Conservation (phyloP, 1,140 invertebrate genomes). For the Latrodectus geometricus region DNA sequence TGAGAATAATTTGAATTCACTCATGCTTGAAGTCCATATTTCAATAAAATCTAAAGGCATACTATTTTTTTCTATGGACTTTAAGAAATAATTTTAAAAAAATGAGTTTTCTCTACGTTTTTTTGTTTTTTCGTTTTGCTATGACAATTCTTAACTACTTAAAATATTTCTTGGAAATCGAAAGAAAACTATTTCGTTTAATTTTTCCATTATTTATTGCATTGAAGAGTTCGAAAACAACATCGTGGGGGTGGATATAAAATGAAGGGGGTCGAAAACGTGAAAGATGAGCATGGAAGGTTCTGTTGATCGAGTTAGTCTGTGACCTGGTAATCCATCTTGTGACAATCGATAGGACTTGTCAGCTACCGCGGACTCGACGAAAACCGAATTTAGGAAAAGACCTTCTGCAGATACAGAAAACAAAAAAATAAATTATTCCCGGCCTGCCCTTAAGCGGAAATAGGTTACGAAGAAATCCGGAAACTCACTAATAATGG, state of each 20-base stretch:
- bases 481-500: background rate
- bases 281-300: background rate
- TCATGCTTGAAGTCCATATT: too few species aligned
- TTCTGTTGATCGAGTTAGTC: constrained; percentile 16
- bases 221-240: background rate
- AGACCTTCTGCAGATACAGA: background rate
- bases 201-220: background rate
- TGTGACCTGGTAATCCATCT: constrained; percentile 12
- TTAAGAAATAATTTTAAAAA: too few species aligned
- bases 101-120: too few species aligned
- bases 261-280: background rate
- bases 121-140: too few species aligned
- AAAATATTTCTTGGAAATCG: too few species aligned
- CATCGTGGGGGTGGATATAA: background rate
- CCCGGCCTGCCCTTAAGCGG: background rate
- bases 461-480: constrained; percentile 1
- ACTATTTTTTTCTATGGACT: too few species aligned
- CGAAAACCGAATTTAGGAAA: constrained; percentile 11
- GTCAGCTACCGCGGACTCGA: constrained; percentile 16
- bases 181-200: too few species aligned
- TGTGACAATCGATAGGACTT: constrained; percentile 23
- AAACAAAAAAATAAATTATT: background rate
- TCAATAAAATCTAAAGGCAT: too few species aligned
- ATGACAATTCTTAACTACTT: too few species aligned
- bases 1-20: too few species aligned